phyloP scores from a whole-genome alignment of 2,113 vertebrate species.

The Ctenomys sociabilis region DNA sequence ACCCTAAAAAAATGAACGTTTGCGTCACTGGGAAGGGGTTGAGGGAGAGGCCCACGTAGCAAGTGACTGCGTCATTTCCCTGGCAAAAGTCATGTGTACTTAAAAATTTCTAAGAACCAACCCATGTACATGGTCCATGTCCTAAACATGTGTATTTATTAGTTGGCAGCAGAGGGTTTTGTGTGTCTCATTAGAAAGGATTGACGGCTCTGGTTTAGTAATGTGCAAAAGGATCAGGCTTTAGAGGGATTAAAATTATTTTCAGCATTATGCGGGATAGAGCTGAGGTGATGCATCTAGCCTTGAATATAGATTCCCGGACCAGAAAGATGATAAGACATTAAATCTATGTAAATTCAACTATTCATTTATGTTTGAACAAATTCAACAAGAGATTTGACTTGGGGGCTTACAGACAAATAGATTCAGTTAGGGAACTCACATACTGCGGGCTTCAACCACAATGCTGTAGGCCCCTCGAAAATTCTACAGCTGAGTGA shows the following conservation, averaged over 20 bases:
- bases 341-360: constrained; percentile 88
- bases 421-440: constrained; percentile 73
- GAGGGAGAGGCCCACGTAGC: not conserved
- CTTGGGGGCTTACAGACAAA: constrained; percentile 82
- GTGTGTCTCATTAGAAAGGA: constrained; percentile 81
- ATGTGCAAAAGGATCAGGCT: constrained; percentile 83
- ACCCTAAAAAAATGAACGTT: not conserved
- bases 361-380: constrained; percentile 86
- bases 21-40: accelerated
- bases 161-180: constrained; percentile 74
- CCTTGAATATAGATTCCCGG: constrained; percentile 85
- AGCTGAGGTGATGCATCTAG: constrained; percentile 79
- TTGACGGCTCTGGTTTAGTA: constrained; percentile 80
- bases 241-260: constrained; percentile 86
- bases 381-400: constrained; percentile 87
- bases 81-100: constrained; percentile 16
- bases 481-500: constrained; percentile 77
- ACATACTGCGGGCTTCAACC: constrained; percentile 1
- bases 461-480: constrained; percentile 71
- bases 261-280: constrained; percentile 84
- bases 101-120: constrained; percentile 53
- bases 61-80: not conserved
- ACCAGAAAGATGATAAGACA: constrained; percentile 86
- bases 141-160: constrained; percentile 77
- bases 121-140: constrained; percentile 62